A percentile compares a stretch with the other conserved stretches of the same genome.
phyloP scores from a whole-genome alignment of 2,797 vertebrate species.

The Ibycter americanus region DNA sequence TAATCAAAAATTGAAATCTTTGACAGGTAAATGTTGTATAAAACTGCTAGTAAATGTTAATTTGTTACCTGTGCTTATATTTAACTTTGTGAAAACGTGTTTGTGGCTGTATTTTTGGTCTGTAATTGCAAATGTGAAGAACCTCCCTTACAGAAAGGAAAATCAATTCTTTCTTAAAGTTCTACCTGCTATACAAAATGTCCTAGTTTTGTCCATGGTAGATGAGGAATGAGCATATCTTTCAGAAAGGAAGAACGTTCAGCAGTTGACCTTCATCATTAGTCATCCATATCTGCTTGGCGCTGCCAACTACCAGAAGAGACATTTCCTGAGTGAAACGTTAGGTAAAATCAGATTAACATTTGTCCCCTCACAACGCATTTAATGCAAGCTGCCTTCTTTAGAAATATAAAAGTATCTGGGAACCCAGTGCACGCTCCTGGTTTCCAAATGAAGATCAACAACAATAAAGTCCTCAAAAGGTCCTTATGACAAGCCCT shows the following conservation, averaged over 20 bases:
- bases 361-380: not conserved
- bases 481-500: not conserved
- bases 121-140: not conserved
- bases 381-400: not conserved
- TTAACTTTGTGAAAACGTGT: not conserved
- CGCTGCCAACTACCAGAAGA: not conserved
- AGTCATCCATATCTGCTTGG: not conserved
- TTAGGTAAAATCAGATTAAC: slow-evolving; percentile 38
- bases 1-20: not conserved
- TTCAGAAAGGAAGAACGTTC: not conserved
- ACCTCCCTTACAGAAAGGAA: not conserved
- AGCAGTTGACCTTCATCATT: not conserved
- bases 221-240: not conserved
- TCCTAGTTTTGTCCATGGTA: not conserved
- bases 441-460: not conserved
- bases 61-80: not conserved
- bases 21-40: not conserved
- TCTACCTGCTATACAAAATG: not conserved
- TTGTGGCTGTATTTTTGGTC: not conserved
- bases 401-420: not conserved
- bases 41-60: not conserved
- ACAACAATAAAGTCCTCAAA: not conserved
- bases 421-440: not conserved
- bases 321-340: slow-evolving; percentile 52
- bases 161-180: not conserved